Evolutionary conservation across 2,113 vertebrate species (phyloP).

Genomic region (Oncorhynchus gorbuscha): DNA sequence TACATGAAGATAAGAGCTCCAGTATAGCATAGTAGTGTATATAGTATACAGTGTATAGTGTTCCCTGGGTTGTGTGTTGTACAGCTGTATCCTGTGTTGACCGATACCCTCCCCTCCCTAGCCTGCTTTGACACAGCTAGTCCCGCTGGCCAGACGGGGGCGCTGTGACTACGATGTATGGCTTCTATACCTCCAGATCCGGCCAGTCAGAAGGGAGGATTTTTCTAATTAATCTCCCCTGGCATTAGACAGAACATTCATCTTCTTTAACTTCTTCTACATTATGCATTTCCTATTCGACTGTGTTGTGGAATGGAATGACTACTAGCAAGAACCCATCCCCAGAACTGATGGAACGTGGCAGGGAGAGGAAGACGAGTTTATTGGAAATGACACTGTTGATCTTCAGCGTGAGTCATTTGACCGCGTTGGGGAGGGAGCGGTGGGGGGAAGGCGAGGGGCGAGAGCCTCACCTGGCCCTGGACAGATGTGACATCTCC

Average conservation of each 20-base stretch:
- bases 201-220: slow-evolving; percentile 45
- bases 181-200: slow-evolving; percentile 34
- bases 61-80: neutral
- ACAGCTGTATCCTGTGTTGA: neutral
- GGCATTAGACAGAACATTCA: slow-evolving; percentile 63
- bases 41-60: neutral
- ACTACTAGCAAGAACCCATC: slow-evolving; percentile 63
- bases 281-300: slow-evolving; percentile 68
- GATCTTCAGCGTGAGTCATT: slow-evolving; percentile 74
- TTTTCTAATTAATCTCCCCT: slow-evolving; percentile 65
- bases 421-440: slow-evolving; percentile 57
- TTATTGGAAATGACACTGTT: slow-evolving; percentile 75
- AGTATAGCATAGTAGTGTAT: neutral
- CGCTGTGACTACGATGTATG: slow-evolving; percentile 38
- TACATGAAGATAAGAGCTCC: neutral
- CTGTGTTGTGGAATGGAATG: slow-evolving; percentile 70
- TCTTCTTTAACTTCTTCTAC: slow-evolving; percentile 67
- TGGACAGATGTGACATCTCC: slow-evolving; percentile 76
- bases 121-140: neutral
- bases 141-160: slow-evolving; percentile 25
- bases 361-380: slow-evolving; percentile 65
- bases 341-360: slow-evolving; percentile 68
- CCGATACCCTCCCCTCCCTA: neutral
- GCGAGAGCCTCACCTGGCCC: slow-evolving; percentile 67
- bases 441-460: slow-evolving; percentile 37